Evolutionary conservation across 2,113 vertebrate genomes (phyloP).

Genomic region (Salvator merianae): DNA sequence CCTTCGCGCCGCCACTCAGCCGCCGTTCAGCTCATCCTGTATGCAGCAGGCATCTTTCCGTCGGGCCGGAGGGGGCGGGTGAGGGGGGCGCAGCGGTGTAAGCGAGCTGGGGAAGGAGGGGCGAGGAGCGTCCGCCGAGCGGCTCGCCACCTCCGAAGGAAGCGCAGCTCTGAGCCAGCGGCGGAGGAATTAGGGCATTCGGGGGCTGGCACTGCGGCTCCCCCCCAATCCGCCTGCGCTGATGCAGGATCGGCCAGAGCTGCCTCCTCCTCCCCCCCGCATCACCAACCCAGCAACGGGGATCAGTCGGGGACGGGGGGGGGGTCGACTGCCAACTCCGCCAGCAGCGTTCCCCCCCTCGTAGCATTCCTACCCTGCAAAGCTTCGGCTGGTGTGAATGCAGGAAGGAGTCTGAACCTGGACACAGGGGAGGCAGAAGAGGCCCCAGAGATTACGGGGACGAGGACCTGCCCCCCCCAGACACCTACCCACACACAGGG

Average conservation of each 20-base stretch:
- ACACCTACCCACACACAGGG: not conserved
- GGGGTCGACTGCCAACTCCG: not conserved
- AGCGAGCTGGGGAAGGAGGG: slow-evolving; percentile 45
- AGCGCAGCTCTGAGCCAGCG: slow-evolving; percentile 31
- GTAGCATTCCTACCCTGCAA: too few relatives aligned
- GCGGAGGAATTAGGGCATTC: slow-evolving; percentile 48
- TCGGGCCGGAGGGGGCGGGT: slow-evolving; percentile 53
- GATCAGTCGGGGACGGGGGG: not conserved
- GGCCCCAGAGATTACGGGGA: too few relatives aligned
- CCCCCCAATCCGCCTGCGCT: slow-evolving; percentile 15
- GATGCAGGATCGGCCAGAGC: not conserved
- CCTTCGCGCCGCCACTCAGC: slow-evolving; percentile 73
- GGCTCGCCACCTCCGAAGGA: slow-evolving; percentile 33
- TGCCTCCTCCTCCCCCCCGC: not conserved
- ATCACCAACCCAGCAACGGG: not conserved
- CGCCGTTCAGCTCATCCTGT: slow-evolving; percentile 84
- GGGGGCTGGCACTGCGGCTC: slow-evolving; percentile 34
- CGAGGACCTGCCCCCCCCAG: not conserved
- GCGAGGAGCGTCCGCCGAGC: slow-evolving; percentile 39
- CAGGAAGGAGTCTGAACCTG: too few relatives aligned
- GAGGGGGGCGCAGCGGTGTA: slow-evolving; percentile 9
- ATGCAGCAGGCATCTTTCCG: slow-evolving; percentile 84
- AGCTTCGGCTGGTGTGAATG: too few relatives aligned
- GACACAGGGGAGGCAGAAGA: not conserved
- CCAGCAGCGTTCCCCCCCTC: not conserved